Evolutionary conservation across 2,888 invertebrate species (phyloP), one percentile per base, ranked within the genome.

Genomic region (Beris chalybata): DNA sequence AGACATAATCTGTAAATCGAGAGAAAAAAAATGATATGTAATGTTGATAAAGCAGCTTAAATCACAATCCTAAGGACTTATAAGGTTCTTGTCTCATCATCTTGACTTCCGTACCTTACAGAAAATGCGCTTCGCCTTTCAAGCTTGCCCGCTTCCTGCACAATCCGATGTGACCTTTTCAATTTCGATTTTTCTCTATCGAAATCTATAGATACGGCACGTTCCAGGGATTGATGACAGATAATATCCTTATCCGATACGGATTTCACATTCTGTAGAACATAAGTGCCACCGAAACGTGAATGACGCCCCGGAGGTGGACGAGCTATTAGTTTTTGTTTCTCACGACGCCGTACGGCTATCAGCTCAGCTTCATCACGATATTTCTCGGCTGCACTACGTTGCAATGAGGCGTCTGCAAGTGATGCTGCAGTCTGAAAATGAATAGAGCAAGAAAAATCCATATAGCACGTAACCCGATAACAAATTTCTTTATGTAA

Each of bases 231-330:
- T 78, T 93, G 94, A 78, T 96, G 91, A 76, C 90, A 92, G 74
- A 97, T 92, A 68, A 95, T 82, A 75, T 95, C 92, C 74, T 91
- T 90, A 71, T 95, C 91, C 71, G 92, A 91, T 76, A 97, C 89
- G 29, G 97, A 94, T 81, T 96, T 96, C 86, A 97, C 88, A 78
- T 97, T 95, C 78, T 91, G 88, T 15, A 98, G 87, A 0, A 92
- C 89, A 82, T 89, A 98, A 7, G 96, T 95, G 59, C 97, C 97
- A 43, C 95, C 95, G 78, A 97, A 97, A 70, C 93, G 87, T 1
- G 96, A 95, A 82, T 95, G 95, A 73, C 96, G 75, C 0, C 78
- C 78, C 0, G 79, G 73, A 2, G 79, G 77, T 1, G 78, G 77
- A 44, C 75, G 75, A 31, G 74, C 75, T 57, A 73, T 73, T 1